These are phyloP conservation scores for Trachops cirrhosus DNA, from an alignment of 2,797 vertebrate genomes.

Conservation along the genomic window DNA sequence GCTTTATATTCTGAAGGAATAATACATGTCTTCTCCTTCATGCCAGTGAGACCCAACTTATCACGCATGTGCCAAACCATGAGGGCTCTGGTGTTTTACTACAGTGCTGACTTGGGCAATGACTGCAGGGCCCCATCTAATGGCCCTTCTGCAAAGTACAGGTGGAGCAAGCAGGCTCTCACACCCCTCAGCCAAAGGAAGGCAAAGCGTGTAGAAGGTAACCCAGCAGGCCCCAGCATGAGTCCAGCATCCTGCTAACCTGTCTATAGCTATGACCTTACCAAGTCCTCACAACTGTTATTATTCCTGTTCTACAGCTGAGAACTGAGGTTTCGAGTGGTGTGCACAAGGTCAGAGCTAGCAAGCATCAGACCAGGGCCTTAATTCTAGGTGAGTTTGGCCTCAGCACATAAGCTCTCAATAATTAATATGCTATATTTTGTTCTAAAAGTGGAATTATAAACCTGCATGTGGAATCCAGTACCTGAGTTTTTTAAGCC, in stretches of 20 bases:
- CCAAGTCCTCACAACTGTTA: background rate
- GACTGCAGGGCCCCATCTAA: conserved; percentile 26
- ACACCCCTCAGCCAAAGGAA: background rate
- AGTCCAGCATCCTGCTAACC: background rate
- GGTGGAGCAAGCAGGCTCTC: background rate
- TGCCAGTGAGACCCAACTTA: background rate
- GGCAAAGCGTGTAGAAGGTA: background rate
- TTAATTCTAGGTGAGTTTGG: background rate
- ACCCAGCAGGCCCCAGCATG: background rate
- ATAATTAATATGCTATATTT: background rate
- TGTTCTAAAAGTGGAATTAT: background rate
- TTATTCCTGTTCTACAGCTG: background rate
- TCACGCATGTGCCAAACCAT: background rate
- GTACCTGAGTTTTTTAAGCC: background rate
- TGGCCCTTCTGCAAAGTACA: conserved; percentile 55
- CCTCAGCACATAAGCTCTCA: background rate
- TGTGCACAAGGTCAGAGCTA: background rate
- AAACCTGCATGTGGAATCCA: background rate
- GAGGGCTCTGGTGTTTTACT: background rate
- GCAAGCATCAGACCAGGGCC: background rate
- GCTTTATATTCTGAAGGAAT: background rate
- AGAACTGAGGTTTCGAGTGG: background rate
- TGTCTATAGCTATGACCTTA: background rate
- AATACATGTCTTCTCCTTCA: background rate
- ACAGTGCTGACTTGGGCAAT: background rate